A percentile compares a stretch with the other conserved stretches of the same genome.
Conservation (phyloP, 2,797 vertebrate species). For the Argyrosomus regius region DNA sequence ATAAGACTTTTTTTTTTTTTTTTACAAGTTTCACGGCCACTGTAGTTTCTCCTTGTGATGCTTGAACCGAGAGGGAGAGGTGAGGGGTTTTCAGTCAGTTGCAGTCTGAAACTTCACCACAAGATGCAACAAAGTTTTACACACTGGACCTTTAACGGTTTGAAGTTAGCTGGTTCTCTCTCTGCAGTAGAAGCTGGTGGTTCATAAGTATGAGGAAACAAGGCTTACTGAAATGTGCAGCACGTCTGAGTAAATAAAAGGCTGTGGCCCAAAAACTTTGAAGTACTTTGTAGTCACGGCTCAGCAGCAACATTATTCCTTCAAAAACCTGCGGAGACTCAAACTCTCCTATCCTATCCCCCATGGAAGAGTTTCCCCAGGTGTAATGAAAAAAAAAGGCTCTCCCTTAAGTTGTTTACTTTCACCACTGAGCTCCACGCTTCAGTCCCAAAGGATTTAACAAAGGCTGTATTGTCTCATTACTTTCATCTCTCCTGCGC, state of each 20-base stretch:
- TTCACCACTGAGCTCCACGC: slow-evolving; percentile 30
- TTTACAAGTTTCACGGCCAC: too few species aligned
- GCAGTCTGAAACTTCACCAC: too few species aligned
- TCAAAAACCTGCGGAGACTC: slow-evolving; percentile 39
- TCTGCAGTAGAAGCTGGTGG: slow-evolving; percentile 5
- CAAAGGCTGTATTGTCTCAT: slow-evolving; percentile 33
- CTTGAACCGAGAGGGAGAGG: too few species aligned
- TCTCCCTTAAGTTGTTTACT: slow-evolving; percentile 51
- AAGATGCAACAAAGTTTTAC: too few species aligned
- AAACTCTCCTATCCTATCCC: slow-evolving; percentile 21
- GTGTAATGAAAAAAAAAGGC: slow-evolving; percentile 20
- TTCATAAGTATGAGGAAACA: not conserved
- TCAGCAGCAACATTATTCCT: slow-evolving; percentile 37
- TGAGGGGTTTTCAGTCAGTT: too few species aligned
- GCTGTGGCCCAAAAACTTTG: slow-evolving; percentile 19
- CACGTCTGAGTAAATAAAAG: slow-evolving; percentile 29
- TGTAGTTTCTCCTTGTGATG: too few species aligned
- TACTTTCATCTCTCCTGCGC: slow-evolving; percentile 36
- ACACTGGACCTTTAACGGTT: not conserved
- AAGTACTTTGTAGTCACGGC: slow-evolving; percentile 36
- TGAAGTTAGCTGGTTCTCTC: not conserved
- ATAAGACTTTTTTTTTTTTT: too few species aligned
- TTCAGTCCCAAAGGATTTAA: slow-evolving; percentile 36
- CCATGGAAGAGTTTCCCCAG: slow-evolving; percentile 47
- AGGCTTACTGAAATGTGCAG: slow-evolving; percentile 13